Conservation (phyloP, 2,113 vertebrate genomes). For the Turdus rufiventris region DNA sequence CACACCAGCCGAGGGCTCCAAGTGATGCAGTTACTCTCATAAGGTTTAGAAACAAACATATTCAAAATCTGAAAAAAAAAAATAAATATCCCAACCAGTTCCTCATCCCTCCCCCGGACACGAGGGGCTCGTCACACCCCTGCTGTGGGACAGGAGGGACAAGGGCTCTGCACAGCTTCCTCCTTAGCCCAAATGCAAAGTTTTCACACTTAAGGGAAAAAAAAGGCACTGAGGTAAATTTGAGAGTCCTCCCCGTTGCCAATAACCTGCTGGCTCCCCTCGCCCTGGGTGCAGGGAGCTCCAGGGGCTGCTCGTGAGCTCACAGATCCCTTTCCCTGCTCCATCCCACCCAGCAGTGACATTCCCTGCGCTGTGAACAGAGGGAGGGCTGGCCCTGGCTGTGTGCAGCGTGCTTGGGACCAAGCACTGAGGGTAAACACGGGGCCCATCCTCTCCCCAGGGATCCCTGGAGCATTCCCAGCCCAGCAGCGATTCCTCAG, state of each 20-base stretch:
- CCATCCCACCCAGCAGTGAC: accelerated
- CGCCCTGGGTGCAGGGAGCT: accelerated
- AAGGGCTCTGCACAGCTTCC: not conserved
- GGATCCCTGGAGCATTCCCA: not conserved
- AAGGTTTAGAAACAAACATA: not conserved
- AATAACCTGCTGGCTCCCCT: not conserved
- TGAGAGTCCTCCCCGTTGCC: not conserved
- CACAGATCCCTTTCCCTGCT: accelerated
- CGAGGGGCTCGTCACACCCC: not conserved
- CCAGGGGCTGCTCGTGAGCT: accelerated
- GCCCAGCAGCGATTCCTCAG: accelerated
- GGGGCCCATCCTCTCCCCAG: not conserved
- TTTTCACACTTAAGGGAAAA: not conserved
- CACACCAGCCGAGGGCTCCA: not conserved
- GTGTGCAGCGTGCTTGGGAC: accelerated
- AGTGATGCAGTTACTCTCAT: not conserved
- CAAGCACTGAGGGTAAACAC: accelerated
- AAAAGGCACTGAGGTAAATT: constrained; percentile 75
- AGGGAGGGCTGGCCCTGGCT: not conserved
- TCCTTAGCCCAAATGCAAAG: not conserved
- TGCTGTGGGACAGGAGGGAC: not conserved
- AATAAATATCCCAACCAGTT: not conserved
- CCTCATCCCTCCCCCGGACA: not conserved
- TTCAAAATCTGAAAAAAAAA: not conserved
- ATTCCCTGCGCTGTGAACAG: accelerated